Conservation (phyloP, 2,113 vertebrate species). For the Eulemur rufifrons region DNA sequence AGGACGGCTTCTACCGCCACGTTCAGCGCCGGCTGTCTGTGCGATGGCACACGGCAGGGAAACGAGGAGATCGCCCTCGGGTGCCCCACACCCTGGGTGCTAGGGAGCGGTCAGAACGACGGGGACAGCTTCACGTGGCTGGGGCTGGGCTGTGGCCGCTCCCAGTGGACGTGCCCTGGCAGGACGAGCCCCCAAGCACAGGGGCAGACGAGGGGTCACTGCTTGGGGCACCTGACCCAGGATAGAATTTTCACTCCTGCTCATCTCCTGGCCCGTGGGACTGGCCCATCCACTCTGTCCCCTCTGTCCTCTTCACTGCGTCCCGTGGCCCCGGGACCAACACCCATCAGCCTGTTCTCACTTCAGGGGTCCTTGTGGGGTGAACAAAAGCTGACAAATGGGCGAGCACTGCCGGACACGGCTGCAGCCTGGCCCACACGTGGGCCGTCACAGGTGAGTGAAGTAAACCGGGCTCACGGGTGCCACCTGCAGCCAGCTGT, state of each 20-base stretch:
- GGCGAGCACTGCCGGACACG: fast-evolving
- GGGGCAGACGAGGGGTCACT: neutral
- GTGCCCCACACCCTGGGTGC: no score
- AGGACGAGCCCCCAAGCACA: neutral
- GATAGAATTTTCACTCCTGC: neutral
- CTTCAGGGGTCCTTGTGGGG: fast-evolving
- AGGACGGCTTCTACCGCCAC: fast-evolving
- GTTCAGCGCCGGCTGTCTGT: fast-evolving
- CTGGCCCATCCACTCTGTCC: neutral
- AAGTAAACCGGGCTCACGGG: neutral
- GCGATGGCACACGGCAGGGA: fast-evolving
- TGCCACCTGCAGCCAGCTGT: fast-evolving
- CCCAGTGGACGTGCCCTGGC: neutral
- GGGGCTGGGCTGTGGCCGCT: neutral
- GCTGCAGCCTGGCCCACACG: neutral
- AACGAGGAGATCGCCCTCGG: neutral
- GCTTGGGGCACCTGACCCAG: neutral
- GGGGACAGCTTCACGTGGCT: fast-evolving
- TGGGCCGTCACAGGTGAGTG: no score
- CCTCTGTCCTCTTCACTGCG: no score
- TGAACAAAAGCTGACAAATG: fast-evolving
- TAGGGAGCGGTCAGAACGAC: fast-evolving
- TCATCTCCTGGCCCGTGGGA: neutral
- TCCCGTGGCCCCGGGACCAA: no score
- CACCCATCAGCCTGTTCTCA: fast-evolving